These are phyloP conservation scores for Drosophila pallidifrons DNA, from an alignment of 1,140 invertebrate species.

Conservation along the genomic window DNA sequence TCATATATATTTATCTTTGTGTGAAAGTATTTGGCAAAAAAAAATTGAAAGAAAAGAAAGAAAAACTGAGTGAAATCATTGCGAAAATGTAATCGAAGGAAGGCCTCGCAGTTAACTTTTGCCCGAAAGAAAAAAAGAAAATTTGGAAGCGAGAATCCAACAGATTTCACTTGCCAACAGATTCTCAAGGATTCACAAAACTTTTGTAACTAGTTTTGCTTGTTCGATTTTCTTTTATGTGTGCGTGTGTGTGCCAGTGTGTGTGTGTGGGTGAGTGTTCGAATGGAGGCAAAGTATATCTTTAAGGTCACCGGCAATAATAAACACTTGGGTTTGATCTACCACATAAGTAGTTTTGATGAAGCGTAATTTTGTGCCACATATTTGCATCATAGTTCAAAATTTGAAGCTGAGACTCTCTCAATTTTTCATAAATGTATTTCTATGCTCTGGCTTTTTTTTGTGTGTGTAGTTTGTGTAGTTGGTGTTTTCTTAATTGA, in stretches of 20 bases:
- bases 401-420: slow-evolving; percentile 3
- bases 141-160: slow-evolving; percentile 3
- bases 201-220: slow-evolving; percentile 18
- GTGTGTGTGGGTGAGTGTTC: too few species aligned
- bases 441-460: slow-evolving; percentile 36
- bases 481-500: slow-evolving; percentile 77
- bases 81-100: not conserved
- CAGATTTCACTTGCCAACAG: slow-evolving; percentile 10
- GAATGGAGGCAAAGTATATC: not conserved
- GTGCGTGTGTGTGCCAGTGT: too few species aligned
- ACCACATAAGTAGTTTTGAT: slow-evolving; percentile 13
- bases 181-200: slow-evolving; percentile 18
- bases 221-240: not conserved
- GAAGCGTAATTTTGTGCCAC: slow-evolving; percentile 26
- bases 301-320: slow-evolving; percentile 23
- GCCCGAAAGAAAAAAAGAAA: not conserved
- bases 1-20: not conserved
- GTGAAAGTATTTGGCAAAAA: not conserved
- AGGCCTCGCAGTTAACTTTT: not conserved
- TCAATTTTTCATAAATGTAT: slow-evolving; percentile 59
- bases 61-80: not conserved
- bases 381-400: not conserved
- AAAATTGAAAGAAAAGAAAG: not conserved
- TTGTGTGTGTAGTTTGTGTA: slow-evolving; percentile 17
- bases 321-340: slow-evolving; percentile 11